A percentile compares a stretch with the other conserved stretches of the same genome.
phyloP scores from a whole-genome alignment of 2,113 vertebrate genomes.

The Numida meleagris region DNA sequence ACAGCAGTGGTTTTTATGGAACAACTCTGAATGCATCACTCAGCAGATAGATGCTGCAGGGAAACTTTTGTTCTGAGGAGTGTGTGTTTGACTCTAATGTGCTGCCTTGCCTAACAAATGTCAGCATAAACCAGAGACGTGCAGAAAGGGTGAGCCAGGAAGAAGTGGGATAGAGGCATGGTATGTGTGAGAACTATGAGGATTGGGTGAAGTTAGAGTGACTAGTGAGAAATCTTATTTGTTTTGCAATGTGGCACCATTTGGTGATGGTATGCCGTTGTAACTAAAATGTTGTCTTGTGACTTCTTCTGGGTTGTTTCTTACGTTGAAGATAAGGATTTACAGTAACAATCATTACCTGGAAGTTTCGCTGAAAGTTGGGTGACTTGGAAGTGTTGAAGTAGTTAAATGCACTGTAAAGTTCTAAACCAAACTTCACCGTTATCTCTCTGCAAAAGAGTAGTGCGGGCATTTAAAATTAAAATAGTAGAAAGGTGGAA shows the following conservation, averaged over 20 bases:
- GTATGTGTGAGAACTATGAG: background rate
- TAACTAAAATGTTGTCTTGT: background rate
- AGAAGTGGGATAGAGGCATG: background rate
- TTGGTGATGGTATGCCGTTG: background rate
- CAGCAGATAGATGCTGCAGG: background rate
- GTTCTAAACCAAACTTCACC: conserved; percentile 4
- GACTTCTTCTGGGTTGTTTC: background rate
- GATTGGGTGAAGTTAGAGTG: background rate
- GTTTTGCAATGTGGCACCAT: background rate
- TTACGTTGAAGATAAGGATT: background rate
- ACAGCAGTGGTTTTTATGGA: background rate
- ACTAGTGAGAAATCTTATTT: background rate
- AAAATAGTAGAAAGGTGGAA: conserved; percentile 53
- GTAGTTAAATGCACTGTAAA: conserved; percentile 30
- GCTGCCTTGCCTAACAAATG: background rate
- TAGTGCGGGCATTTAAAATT: background rate
- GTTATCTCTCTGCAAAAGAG: background rate
- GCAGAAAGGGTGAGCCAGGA: background rate
- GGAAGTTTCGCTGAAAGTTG: conserved; percentile 34
- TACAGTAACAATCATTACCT: background rate
- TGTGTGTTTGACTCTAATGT: background rate
- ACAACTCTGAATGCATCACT: background rate
- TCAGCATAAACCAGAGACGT: background rate
- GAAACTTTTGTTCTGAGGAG: background rate
- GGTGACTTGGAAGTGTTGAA: conserved; percentile 58